Base-by-base conservation (phyloP, 1,140 invertebrate species). In the Drosophila nasuta region DNA sequence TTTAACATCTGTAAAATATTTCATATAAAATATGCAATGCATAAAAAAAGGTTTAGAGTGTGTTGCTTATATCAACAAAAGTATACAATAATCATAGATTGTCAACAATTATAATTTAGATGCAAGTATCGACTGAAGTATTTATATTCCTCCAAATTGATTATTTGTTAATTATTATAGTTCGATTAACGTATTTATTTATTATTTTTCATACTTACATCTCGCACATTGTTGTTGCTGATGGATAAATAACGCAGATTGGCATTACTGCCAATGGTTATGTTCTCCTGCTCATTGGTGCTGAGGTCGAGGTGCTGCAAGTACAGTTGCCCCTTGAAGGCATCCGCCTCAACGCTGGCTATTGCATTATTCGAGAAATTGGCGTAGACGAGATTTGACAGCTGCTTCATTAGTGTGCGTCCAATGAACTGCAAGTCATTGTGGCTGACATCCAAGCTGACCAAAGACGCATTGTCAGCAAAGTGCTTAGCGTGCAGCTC, bases 361-460 rank as follows among this genome's bases (percentile, higher is more conserved):
- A 92, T 78, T 1, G 75, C 35, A 58, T 92, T 92, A 6, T 82
- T 70, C 1, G 91, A 92, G 43, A 92, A 90, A 51, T 92, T 92
- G 3, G 62, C 82, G n/a, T 79, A 76, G 8, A 73, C 76, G 43
- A 92, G 63, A 17, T 77, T 62, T 3, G 52, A 30, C 45, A 91
- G 15, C 30, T 71, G 64, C 3, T 49, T 63, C 63, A 81, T 64
- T n/a, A 68, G 45, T 2, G 49, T 43, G 2, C 35, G 20, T 0
- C 51, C 79, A 5, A 92, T 57, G 0, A 52, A 3, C 20, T 58
- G 56, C 10, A 92, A 57, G 15, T 79, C 74, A 54, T 92, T 92
- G 59, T 48, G 65, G 65, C 89, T 91, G 10, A 51, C 73, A 77
- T 92, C 89, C 1, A 92, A 43, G 45, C 28, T 77, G 35, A 60